Base-by-base conservation (phyloP, 2,797 vertebrate genomes). In the Peromyscus nudipes region DNA sequence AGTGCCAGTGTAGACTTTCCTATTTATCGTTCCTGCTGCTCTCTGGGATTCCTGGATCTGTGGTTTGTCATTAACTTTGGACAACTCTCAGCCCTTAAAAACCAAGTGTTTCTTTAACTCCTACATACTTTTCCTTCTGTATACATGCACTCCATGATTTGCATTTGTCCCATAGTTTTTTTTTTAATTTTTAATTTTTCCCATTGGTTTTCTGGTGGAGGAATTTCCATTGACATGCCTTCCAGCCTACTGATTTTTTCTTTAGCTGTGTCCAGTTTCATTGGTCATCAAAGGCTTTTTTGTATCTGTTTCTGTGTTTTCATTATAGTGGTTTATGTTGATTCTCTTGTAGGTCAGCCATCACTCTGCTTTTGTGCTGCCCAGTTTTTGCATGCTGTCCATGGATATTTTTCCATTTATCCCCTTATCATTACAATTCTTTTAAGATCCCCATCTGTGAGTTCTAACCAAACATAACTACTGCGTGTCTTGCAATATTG, bases 381-480 rank as follows among this genome's bases (percentile, higher is more conserved):
- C 14, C 46, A 76, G 4, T n/a, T 83, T 76, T 91, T 87, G 37
- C 6, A 5, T 67, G 1, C 64, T 95, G 43, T 34, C 25, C 23
- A 19, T 82, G 3, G 9, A 46, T 3, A 27, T 17, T 77, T 96
- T 95, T n/a, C 27, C 11, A 8, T 71, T 71, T 85, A 62, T 79
- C 11, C 23, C 31, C 9, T 89, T 34, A 34, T 82, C 57, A 60
- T 79, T 43, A 27, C 27, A 60, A n/a, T 84, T 87, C 14, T 85
- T 92, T 96, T 82, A 87, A 93, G 34, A 14, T 71, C 43, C 46
- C 43, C 14, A 34, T 89, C 13, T 95, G 55, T 71, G 88, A 40
- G 29, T 94, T 46, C 86, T 27, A 71, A 3, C 25, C 25, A 87
- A 7, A 80, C n/a, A 55, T 57, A 40, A 4, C 31, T 23, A 16